These are phyloP conservation scores for Mohoua ochrocephala DNA, from an alignment of 2,113 vertebrate genomes.

Conservation along the genomic window DNA sequence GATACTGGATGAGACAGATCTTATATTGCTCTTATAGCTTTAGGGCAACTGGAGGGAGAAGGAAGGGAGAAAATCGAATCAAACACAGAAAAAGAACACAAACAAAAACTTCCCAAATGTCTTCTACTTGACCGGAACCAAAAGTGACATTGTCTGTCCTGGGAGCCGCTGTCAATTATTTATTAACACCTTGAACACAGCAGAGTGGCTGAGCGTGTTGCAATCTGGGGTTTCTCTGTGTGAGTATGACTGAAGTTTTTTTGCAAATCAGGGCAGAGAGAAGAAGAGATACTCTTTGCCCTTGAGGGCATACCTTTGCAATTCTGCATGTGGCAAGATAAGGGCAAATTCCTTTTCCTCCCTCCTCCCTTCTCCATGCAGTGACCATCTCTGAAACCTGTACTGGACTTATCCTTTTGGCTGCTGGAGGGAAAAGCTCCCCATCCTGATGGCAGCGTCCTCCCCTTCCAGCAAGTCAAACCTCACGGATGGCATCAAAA, in stretches of 20 bases:
- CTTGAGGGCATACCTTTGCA: not conserved
- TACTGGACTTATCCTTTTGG: not conserved
- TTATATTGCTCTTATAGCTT: slow-evolving; percentile 32
- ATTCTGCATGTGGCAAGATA: not conserved
- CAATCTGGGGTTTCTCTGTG: not conserved
- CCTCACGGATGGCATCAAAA: not conserved
- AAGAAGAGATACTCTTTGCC: not conserved
- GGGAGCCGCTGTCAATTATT: slow-evolving; percentile 15
- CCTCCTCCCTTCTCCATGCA: not conserved
- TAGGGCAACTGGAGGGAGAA: slow-evolving; percentile 12
- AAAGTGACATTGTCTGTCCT: not conserved
- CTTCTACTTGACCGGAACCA: not conserved
- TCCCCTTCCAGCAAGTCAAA: not conserved
- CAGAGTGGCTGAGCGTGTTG: not conserved
- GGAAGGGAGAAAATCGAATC: not conserved
- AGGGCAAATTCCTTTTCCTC: not conserved
- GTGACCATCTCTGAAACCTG: not conserved
- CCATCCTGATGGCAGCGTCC: not conserved
- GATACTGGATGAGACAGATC: slow-evolving; percentile 16
- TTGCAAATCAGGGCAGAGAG: not conserved
- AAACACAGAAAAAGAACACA: not conserved
- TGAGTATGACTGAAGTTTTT: not conserved
- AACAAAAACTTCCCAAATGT: slow-evolving; percentile 14
- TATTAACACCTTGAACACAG: slow-evolving; percentile 1
- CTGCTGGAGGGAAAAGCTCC: not conserved